These are phyloP conservation scores for Apis laboriosa DNA, from an alignment of 1,140 invertebrate species.

Conservation along the genomic window DNA sequence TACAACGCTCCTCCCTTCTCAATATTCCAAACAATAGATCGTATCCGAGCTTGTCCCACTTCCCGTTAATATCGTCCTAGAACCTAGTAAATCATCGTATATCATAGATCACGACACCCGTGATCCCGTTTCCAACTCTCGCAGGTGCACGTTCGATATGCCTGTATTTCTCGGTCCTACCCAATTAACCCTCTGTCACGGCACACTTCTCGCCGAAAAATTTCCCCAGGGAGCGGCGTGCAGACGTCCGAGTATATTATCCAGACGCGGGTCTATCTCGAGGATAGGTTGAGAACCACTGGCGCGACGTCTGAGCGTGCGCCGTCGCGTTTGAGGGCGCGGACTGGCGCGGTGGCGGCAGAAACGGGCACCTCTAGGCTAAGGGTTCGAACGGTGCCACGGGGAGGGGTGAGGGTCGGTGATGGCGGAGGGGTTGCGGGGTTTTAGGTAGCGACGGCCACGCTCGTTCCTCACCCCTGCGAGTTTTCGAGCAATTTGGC, in stretches of 20 bases:
- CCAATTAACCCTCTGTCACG: constrained; percentile 35
- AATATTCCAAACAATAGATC: background rate
- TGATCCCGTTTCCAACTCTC: background rate
- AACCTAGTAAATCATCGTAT: background rate
- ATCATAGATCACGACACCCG: background rate
- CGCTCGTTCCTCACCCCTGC: constrained; percentile 3
- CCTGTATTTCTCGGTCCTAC: constrained; percentile 10
- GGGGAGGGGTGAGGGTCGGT: constrained; percentile 4
- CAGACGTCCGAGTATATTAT: background rate
- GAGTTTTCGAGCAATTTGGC: constrained; percentile 13
- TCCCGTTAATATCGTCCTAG: background rate
- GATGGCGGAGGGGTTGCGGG: constrained; percentile 4
- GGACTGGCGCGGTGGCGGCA: constrained; percentile 50
- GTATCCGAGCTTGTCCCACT: background rate
- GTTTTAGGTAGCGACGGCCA: constrained; percentile 28
- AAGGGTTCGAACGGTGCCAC: constrained; percentile 54
- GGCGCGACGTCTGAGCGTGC: constrained; percentile 48
- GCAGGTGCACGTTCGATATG: background rate
- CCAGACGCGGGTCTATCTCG: background rate
- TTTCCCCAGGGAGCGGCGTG: constrained; percentile 38
- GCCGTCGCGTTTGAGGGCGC: constrained; percentile 52
- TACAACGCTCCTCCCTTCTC: too few species aligned
- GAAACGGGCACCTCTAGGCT: constrained; percentile 48
- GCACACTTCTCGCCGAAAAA: constrained; percentile 37
- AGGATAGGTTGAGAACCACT: constrained; percentile 41